These are phyloP conservation scores for Drosophila azteca DNA, from an alignment of 1,140 invertebrate species.

Conservation along the genomic window DNA sequence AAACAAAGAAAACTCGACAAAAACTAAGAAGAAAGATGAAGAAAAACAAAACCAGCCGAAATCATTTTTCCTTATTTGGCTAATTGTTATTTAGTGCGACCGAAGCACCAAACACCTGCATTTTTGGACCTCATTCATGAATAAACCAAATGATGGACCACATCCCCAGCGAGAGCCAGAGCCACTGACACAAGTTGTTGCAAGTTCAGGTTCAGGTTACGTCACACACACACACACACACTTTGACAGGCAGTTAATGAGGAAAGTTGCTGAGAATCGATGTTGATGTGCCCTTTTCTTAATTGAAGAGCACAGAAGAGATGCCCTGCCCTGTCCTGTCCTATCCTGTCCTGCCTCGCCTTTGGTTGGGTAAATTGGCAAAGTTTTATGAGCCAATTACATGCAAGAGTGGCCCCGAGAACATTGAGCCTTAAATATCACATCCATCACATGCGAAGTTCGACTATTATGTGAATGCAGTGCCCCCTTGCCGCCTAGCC, in stretches of 20 bases:
- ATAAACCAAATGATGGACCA: conserved; percentile 42
- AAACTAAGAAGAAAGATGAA: conserved; percentile 2
- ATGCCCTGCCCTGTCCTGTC: not conserved
- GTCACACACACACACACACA: conserved; percentile 31
- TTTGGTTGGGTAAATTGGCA: conserved; percentile 5
- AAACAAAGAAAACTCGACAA: not conserved
- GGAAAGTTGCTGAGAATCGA: conserved; percentile 65
- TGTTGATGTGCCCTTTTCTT: conserved; percentile 35
- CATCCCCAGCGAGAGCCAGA: too few species aligned
- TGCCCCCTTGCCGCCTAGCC: conserved; percentile 5
- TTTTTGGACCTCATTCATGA: conserved; percentile 45
- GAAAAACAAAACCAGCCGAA: conserved; percentile 3
- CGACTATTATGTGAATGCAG: conserved; percentile 47
- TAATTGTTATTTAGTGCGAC: conserved; percentile 78
- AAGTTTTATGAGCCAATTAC: conserved; percentile 74
- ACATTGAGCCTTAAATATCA: conserved; percentile 56
- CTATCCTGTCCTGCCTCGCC: not conserved
- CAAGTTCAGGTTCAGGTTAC: conserved; percentile 34
- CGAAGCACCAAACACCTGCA: conserved; percentile 67
- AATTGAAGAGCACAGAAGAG: not conserved
- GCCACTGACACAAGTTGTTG: too few species aligned
- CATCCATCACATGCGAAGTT: conserved; percentile 61
- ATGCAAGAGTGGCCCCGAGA: conserved; percentile 75
- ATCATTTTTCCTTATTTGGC: conserved; percentile 48
- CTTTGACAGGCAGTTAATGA: conserved; percentile 16